phyloP scores from a whole-genome alignment of 2,888 invertebrate species.

The Thymelicus sylvestris region DNA sequence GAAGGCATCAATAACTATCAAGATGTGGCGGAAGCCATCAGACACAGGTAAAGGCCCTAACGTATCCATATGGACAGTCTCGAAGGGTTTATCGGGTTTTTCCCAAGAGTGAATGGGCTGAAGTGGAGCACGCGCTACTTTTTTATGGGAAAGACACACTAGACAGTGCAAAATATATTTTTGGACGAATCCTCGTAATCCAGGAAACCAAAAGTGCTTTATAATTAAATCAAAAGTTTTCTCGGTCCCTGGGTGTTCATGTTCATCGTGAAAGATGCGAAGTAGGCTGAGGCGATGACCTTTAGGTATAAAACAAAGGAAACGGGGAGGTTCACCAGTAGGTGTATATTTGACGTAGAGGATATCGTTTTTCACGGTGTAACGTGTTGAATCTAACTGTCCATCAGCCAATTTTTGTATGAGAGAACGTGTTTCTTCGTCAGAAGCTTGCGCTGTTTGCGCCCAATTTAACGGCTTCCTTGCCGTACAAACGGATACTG shows the following conservation, averaged over 20 bases:
- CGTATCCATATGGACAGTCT: conserved; percentile 19
- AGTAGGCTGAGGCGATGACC: conserved; percentile 41
- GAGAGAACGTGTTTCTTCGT: conserved; percentile 37
- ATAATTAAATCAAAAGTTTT: conserved; percentile 34
- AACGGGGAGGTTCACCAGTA: conserved; percentile 30
- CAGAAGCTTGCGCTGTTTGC: conserved; percentile 40
- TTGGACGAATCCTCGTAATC: conserved; percentile 16
- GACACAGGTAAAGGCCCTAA: conserved; percentile 33
- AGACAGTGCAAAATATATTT: conserved; percentile 34
- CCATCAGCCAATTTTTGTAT: conserved; percentile 30
- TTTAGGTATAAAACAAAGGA: conserved; percentile 42
- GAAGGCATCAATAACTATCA: conserved; percentile 35
- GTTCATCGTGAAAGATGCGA: conserved; percentile 41
- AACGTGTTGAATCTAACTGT: conserved; percentile 33
- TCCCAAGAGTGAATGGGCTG: conserved; percentile 28
- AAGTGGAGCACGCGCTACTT: conserved; percentile 18
- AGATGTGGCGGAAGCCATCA: conserved; percentile 25
- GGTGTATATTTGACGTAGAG: conserved; percentile 38
- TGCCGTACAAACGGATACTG: conserved; percentile 25
- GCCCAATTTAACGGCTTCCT: conserved; percentile 41
- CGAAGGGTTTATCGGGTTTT: conserved; percentile 29
- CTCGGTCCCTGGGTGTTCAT: conserved; percentile 28
- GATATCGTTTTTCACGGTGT: conserved; percentile 28
- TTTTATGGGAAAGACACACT: conserved; percentile 26
- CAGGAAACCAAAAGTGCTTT: conserved; percentile 40